These are phyloP conservation scores for Chaetodon auriga DNA, from an alignment of 2,113 vertebrate genomes.

Conservation along the genomic window DNA sequence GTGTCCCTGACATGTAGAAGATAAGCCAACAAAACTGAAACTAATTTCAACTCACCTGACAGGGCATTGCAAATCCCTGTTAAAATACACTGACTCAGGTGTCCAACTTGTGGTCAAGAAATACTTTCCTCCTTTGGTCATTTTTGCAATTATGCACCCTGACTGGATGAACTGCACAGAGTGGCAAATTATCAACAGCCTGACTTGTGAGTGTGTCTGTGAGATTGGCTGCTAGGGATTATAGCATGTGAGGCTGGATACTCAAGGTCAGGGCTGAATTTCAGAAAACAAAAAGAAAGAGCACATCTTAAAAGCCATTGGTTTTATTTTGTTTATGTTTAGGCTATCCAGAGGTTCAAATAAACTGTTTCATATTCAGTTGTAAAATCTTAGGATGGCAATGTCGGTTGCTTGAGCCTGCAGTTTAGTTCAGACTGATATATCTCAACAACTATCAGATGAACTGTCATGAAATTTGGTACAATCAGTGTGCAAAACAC, in stretches of 20 bases:
- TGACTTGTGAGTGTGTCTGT: slow-evolving; percentile 32
- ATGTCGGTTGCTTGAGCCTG: background rate
- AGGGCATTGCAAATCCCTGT: slow-evolving; percentile 50
- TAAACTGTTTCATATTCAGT: background rate
- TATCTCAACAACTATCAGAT: too few species aligned
- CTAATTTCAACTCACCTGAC: slow-evolving; percentile 56
- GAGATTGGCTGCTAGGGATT: slow-evolving; percentile 64
- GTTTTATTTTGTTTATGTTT: slow-evolving; percentile 15
- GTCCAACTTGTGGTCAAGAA: slow-evolving; percentile 29
- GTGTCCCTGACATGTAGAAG: slow-evolving; percentile 22
- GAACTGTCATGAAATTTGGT: background rate
- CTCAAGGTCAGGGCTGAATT: slow-evolving; percentile 19
- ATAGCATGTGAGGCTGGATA: slow-evolving; percentile 37
- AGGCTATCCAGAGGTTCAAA: background rate
- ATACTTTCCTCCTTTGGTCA: slow-evolving; percentile 29
- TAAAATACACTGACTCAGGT: slow-evolving; percentile 27
- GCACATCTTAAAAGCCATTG: slow-evolving; percentile 7
- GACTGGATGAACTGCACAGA: slow-evolving; percentile 49
- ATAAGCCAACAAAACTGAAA: slow-evolving; percentile 18
- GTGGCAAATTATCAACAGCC: slow-evolving; percentile 53
- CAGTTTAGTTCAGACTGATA: background rate
- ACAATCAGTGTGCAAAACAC: too few species aligned
- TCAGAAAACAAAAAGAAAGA: background rate
- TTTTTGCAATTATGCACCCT: slow-evolving; percentile 60
- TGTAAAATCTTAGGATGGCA: background rate